Evolutionary conservation across 2,797 vertebrate genomes (phyloP), one percentile per base, ranked within the genome.

Genomic region (Alauda arvensis): DNA sequence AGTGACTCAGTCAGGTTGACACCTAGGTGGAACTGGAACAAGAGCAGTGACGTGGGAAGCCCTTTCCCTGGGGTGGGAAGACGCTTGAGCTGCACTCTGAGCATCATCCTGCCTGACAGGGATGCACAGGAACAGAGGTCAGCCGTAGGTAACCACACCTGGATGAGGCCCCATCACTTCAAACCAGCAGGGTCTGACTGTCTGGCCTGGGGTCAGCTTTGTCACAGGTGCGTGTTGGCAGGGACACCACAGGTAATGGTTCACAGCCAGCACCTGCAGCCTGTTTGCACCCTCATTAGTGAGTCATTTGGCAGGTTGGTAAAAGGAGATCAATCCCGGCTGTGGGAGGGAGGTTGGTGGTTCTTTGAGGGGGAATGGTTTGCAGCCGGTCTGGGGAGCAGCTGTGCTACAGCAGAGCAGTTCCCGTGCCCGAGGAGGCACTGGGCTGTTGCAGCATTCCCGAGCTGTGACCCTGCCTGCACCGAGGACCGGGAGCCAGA

Each of bases 401-500:
- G 39, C 0, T 1, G 7, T 20, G 28, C 19, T 5, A 19, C 37
- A 34, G 34, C 34, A 14, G 45, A 8, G 3, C 0, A 0, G 3
- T 19, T 34, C 26, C 18, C 0, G 2, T 15, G 53, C 21, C 55
- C 3, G 5, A 6, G 18, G 31, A 12, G 28, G 26, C 0, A 0
- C 9, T 4, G 62, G n/a, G 34, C 11, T 57, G 18, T 8, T 3
- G 6, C 19, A 5, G 62, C 29, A 3, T 4, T 6, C 20, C 17
- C 0, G 0, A 5, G 46, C 33, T 1, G 1, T 14, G 51, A 5
- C 26, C 51, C 55, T 18, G 49, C 61, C 24, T 11, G 48, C 6
- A 0, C 26, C 0, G 0, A 1, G 49, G 18, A 18, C 8, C 19
- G 11, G 9, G 9, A 1, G 4, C 40, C 1, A 0, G 62, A 48